Base-by-base conservation (phyloP, 2,888 invertebrate genomes). In the Empis stercorea region DNA sequence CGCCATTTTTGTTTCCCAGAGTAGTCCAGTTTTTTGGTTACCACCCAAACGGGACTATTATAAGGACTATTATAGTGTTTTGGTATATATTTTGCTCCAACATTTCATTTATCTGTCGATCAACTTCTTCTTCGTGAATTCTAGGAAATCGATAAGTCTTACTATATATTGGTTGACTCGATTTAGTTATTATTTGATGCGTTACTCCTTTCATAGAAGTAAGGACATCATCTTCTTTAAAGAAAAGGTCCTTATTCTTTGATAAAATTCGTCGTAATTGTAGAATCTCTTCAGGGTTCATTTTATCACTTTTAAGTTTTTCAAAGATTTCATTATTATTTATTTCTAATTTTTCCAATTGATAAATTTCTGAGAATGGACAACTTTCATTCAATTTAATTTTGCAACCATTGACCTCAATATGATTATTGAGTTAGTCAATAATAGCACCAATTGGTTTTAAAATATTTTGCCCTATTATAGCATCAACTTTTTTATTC, bases 1-100 rank as follows among this genome's bases (percentile, higher is more conserved):
- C 51, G 37, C 52, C 48, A 54, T 30, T 50, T 54, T 36, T 46
- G 41, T 17, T 48, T 36, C 10, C 45, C 45, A 16, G 43, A 47
- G 2, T 45, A 34, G 36, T 54, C 48, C 16, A 20, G 38, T 37
- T 53, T 48, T 38, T 52, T 44, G 17, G 53, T 47, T 13, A 48
- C 48, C 14, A 51, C n/a, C 44, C 50, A 52, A n/a, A 51, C 32
- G 5, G 45, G 45, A 7, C 41, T 42, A 45, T 43, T 49, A 37
- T 49, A 49, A 6, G 51, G 44, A 9, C 42, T 45, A 30, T 30
- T 46, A 36, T 47, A 47, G 6, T 16, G 47, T 9, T n/a, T n/a
- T 38, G 37, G 13, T 45, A 45, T 30, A 51, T 49, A 1, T 46
- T 41, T 13, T 49, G 38, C 13, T 34, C 43, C 1, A 51, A 13